A percentile compares a stretch with the other conserved stretches of the same genome.
These are phyloP conservation scores for Pseudopleuronectes americanus DNA, from an alignment of 2,797 vertebrate species.

Conservation along the genomic window DNA sequence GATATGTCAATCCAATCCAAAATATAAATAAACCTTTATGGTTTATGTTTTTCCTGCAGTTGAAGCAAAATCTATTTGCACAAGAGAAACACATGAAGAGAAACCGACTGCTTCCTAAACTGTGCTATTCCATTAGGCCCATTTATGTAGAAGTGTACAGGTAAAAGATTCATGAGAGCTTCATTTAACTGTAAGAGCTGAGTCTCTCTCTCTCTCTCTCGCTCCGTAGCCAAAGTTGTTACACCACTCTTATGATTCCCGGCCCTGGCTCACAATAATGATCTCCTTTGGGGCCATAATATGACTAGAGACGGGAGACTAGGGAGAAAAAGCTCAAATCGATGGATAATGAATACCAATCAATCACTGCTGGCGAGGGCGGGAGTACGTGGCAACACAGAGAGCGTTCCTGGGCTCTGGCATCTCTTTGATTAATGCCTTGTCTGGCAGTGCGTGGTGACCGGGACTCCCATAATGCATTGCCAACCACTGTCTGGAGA, in stretches of 20 bases:
- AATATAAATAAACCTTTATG: too few relatives aligned
- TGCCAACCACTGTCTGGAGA: constrained; percentile 74
- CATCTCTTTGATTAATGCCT: constrained; percentile 79
- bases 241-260: constrained; percentile 31
- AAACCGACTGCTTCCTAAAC: background rate
- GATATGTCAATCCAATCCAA: too few relatives aligned
- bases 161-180: constrained; percentile 35
- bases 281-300: constrained; percentile 62
- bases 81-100: too few relatives aligned
- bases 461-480: constrained; percentile 73
- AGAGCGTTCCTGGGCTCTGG: constrained; percentile 63
- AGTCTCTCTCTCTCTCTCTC: background rate
- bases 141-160: constrained; percentile 5
- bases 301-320: constrained; percentile 64
- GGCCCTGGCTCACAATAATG: constrained; percentile 52
- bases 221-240: constrained; percentile 19
- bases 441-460: constrained; percentile 54
- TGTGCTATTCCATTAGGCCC: background rate
- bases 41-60: too few relatives aligned
- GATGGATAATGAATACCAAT: constrained; percentile 78
- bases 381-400: constrained; percentile 63
- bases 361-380: constrained; percentile 63
- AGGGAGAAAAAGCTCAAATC: constrained; percentile 70
- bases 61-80: too few relatives aligned
- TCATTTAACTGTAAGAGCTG: constrained; percentile 10